Conservation (phyloP, 2,888 invertebrate genomes). For the Microctonus aethiopoides region DNA sequence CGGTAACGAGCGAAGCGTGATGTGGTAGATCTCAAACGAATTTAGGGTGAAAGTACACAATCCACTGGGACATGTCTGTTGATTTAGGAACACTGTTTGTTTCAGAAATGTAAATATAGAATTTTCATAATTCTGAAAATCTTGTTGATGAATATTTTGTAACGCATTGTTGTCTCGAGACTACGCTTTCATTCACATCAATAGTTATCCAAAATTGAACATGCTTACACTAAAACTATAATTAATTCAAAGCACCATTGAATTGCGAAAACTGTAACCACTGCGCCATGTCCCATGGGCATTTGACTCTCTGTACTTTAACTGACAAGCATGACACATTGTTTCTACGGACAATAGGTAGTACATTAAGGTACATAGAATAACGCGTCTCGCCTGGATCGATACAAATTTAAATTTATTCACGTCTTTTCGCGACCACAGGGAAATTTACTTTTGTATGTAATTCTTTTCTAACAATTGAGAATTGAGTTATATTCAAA, state of each 20-base stretch:
- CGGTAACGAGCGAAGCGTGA: slow-evolving; percentile 14
- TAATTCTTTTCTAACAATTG: neutral
- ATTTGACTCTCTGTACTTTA: slow-evolving; percentile 49
- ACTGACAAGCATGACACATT: slow-evolving; percentile 53
- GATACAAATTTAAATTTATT: neutral
- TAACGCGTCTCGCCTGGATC: neutral
- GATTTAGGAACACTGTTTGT: neutral
- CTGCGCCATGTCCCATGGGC: slow-evolving; percentile 31
- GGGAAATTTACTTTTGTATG: neutral
- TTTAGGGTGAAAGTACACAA: neutral
- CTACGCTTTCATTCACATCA: too few relatives aligned
- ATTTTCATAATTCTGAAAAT: neutral
- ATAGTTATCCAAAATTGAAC: too few relatives aligned
- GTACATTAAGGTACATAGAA: neutral
- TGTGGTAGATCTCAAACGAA: neutral
- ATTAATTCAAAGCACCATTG: too few relatives aligned
- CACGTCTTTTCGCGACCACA: neutral
- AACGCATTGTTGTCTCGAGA: too few relatives aligned
- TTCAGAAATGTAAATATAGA: neutral
- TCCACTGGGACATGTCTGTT: neutral
- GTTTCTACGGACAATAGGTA: slow-evolving; percentile 38
- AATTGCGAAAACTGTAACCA: too few relatives aligned
- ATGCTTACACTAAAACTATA: too few relatives aligned
- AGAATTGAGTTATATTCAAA: neutral
- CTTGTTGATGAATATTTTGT: neutral